Evolutionary conservation across 2,113 vertebrate species (phyloP).

Genomic region (Ammodytes marinus): DNA sequence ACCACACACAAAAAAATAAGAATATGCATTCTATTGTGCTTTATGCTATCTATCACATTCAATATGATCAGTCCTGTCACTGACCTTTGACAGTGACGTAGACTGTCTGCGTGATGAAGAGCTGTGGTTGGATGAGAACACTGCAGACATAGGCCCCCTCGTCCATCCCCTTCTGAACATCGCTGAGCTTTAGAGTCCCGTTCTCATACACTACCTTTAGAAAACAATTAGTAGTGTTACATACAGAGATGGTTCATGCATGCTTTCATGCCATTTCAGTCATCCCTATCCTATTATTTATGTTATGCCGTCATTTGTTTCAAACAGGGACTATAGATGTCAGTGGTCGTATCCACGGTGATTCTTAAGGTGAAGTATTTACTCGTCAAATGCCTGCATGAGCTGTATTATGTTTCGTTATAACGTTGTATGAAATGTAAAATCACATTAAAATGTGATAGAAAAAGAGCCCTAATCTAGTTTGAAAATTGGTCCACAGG

Average conservation of each 20-base stretch:
- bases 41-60: background rate
- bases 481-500: no score
- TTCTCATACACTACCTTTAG: slow-evolving; percentile 95
- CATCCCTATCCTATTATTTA: background rate
- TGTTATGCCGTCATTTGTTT: background rate
- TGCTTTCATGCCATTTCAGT: no score
- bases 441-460: background rate
- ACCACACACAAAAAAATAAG: background rate
- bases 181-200: slow-evolving; percentile 96
- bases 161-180: slow-evolving; percentile 98
- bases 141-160: slow-evolving; percentile 98
- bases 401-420: no score
- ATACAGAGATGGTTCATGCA: background rate
- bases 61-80: slow-evolving; percentile 17
- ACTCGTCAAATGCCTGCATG: no score
- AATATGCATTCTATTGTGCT: background rate
- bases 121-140: slow-evolving; percentile 97
- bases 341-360: no score
- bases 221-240: slow-evolving; percentile 25
- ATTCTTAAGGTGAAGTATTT: no score
- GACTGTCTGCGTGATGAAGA: slow-evolving; percentile 97
- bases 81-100: slow-evolving; percentile 97
- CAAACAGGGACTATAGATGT: no score
- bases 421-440: background rate
- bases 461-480: no score